Evolutionary conservation across 2,888 invertebrate species (phyloP), one percentile per base, ranked within the genome.

Genomic region (Drosophila tanythrix): DNA sequence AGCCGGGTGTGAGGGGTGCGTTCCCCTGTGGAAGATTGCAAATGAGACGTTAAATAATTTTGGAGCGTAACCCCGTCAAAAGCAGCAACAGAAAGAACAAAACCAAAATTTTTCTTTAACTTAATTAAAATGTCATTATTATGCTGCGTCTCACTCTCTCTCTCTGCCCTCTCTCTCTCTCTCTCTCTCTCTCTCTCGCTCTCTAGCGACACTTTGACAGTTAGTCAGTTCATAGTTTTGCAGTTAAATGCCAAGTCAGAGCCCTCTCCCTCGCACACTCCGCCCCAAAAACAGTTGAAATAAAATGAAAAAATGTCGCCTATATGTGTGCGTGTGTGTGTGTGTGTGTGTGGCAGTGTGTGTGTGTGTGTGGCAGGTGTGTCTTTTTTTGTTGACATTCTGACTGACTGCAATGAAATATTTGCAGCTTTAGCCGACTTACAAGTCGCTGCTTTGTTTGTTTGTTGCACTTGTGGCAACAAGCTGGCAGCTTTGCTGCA

Each of bases 51-150:
- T 27, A 64, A 64, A 40, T 40, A 43, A 38, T 51, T 40, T 62
- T 38, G 25, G 27, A 51, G 60, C 29, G 6, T 3, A 10, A 29
- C 15, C 40, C 31, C 48, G 53, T 61, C 60, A 70, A 43, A 57
- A 40, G 29, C 27, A 61, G 29, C 33, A 58, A 36, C 43, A 48
- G 25, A 57, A 27, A 50, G 13, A 57, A 40, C n/a, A 27, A 58
- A 15, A 65, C 33, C 13, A 13, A 29, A 50, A 35, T 48, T 51
- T 51, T 27, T 63, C 57, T 70, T 70, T 76, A 61, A 82, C 79
- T 81, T 82, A 82, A 81, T 81, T 82, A 81, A 81, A 76, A 82
- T 82, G 69, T 73, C 73, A 76, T 79, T 82, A 73, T 65, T 75
- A 72, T 70, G n/a, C 21, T 27, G 46, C 33, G 21, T 8, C 18